Evolutionary conservation across 1,140 invertebrate genomes (phyloP).

Genomic region (Scylla paramamosain): DNA sequence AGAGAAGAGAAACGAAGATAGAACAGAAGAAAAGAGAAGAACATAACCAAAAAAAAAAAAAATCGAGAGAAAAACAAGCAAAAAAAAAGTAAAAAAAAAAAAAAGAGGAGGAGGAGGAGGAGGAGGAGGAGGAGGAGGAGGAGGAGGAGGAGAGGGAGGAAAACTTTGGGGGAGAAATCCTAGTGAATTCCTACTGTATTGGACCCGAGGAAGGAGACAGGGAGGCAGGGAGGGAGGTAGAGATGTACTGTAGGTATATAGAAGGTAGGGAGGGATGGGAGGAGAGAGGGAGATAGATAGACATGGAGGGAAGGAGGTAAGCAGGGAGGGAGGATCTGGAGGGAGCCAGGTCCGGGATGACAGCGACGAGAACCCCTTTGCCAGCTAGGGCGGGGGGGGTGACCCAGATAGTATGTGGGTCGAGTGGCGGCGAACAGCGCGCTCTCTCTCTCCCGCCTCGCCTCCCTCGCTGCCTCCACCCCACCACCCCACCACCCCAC

Average conservation of each 20-base stretch:
- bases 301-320: neutral
- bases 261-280: neutral
- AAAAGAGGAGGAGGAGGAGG: neutral
- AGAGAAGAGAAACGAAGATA: neutral
- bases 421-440: slow-evolving; percentile 43
- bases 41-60: neutral
- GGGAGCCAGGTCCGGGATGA: neutral
- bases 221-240: no score
- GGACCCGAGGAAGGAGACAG: no score
- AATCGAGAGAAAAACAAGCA: neutral
- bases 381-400: slow-evolving; percentile 61
- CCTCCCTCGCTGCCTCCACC: slow-evolving; percentile 13
- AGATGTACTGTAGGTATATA: no score
- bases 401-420: slow-evolving; percentile 72
- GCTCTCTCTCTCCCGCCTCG: slow-evolving; percentile 36
- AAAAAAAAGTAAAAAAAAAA: neutral
- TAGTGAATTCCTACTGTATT: no score
- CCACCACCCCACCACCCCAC: neutral
- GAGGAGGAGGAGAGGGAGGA: neutral
- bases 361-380: slow-evolving; percentile 60
- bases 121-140: neutral
- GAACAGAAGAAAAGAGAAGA: neutral
- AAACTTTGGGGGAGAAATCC: neutral
- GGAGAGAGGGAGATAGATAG: neutral
- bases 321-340: neutral